These are phyloP conservation scores for Poecilia gillii DNA, from an alignment of 2,797 vertebrate genomes.

Conservation along the genomic window DNA sequence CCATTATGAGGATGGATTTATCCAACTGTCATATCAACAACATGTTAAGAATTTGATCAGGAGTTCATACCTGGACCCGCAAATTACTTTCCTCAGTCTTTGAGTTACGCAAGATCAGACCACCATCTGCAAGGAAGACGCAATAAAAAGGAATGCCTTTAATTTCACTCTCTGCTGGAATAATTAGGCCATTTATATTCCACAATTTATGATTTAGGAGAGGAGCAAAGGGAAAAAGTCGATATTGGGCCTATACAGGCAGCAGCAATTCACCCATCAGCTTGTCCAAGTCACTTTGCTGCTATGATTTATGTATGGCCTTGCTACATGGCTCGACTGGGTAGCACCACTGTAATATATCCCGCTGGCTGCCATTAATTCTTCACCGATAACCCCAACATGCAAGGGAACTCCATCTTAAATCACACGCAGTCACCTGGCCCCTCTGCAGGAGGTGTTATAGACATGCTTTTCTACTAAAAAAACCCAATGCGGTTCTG, in stretches of 20 bases:
- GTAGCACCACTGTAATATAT: constrained; percentile 72
- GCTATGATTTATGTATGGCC: constrained; percentile 80
- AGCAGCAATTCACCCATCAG: constrained; percentile 75
- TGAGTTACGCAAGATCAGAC: constrained; percentile 56
- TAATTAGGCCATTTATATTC: constrained; percentile 84
- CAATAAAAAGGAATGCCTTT: constrained; percentile 71
- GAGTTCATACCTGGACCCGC: constrained; percentile 25
- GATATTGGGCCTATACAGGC: constrained; percentile 76
- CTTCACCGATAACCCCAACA: constrained; percentile 78
- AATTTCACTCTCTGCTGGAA: constrained; percentile 74
- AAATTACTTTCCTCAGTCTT: constrained; percentile 28
- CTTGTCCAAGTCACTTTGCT: constrained; percentile 82
- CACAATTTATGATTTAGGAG: constrained; percentile 76
- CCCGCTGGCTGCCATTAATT: constrained; percentile 74
- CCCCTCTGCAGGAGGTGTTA: constrained; percentile 36
- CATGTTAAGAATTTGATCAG: constrained; percentile 7
- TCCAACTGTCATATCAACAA: constrained; percentile 49
- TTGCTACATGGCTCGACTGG: constrained; percentile 72
- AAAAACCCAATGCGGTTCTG: neutral
- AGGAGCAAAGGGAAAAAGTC: constrained; percentile 60
- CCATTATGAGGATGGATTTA: constrained; percentile 41
- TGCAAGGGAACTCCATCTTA: constrained; percentile 73
- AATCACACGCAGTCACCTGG: constrained; percentile 61
- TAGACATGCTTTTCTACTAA: constrained; percentile 29
- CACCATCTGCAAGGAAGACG: constrained; percentile 58